Evolutionary conservation across 2,888 invertebrate genomes (phyloP), one percentile per base, ranked within the genome.

Genomic region (Ellobium chinense): DNA sequence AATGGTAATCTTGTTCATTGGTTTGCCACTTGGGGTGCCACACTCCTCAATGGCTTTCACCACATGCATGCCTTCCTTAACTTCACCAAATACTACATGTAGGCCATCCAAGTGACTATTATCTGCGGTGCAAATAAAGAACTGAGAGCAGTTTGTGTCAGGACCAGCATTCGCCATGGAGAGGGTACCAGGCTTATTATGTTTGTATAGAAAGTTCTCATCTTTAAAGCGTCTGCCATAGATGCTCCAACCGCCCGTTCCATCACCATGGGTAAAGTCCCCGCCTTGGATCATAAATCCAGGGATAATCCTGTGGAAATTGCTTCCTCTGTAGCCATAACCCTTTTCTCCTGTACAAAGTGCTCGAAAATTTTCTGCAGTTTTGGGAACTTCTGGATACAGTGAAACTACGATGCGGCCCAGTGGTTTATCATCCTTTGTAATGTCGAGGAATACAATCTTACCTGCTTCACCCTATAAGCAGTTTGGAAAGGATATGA

Each of bases 91-190:
- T 7, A 72, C 72, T 21, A 72, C 72, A 36, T 72, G 72, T 24
- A 34, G 56, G n/a, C 72, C 72, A 58, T 72, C 72, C 34, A 72
- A 93, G 98, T 99, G 99, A 69, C 95, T 94, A 65, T 99, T 99
- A 92, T 97, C 97, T 60, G 95, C 96, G 85, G 97, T 92, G 79
- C 90, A 97, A 84, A 94, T 92, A 93, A 99, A 99, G 94, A 99
- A 99, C 93, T 99, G 99, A 21, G 98, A 98, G 76, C 98, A 98
- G 93, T 99, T 99, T 85, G 98, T 98, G 93, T 98, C 96, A 37
- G 97, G 96, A 31, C 98, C 98, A 91, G 98, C 97, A 91, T 98
- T 98, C 70, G 98, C 98, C 98, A 99, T 98, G 29, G 98, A 98
- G 92, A 99, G 94, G 76, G 96, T 89, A 91, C 98, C 98, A 81